phyloP scores from a whole-genome alignment of 2,113 vertebrate genomes.

The Hoplias malabaricus region DNA sequence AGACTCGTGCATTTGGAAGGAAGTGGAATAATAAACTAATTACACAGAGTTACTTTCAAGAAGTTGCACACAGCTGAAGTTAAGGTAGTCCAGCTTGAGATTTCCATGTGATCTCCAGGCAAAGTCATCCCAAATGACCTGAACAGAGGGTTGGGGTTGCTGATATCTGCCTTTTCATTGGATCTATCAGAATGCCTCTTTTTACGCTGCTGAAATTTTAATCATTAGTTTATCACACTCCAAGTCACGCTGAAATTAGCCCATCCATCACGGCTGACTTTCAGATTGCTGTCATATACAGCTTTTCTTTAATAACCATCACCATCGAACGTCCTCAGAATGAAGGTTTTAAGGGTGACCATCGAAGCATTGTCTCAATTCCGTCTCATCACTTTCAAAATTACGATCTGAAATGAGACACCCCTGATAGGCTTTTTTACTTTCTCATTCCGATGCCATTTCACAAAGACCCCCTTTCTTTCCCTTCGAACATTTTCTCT shows the following conservation, averaged over 20 bases:
- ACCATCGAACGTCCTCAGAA: conserved; percentile 28
- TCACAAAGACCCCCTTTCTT: not conserved
- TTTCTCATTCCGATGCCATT: conserved; percentile 10
- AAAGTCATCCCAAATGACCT: conserved; percentile 21
- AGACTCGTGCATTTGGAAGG: not conserved
- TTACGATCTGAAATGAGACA: conserved; percentile 23
- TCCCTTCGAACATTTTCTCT: not conserved
- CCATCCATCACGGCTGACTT: conserved; percentile 49
- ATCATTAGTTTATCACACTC: conserved; percentile 41
- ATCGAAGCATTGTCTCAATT: conserved; percentile 11
- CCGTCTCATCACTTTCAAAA: conserved; percentile 37
- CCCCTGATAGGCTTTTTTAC: not conserved
- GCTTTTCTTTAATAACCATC: conserved; percentile 36
- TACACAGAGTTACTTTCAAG: not conserved
- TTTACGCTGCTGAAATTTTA: conserved; percentile 39
- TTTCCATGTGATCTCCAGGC: not conserved
- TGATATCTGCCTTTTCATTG: conserved; percentile 14
- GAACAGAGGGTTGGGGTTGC: not conserved
- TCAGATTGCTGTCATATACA: conserved; percentile 41
- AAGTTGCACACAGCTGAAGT: not conserved
- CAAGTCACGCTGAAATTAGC: conserved; percentile 42
- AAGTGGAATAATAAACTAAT: conserved; percentile 5
- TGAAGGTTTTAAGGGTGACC: conserved; percentile 29
- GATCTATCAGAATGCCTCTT: conserved; percentile 20
- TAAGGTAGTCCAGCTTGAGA: not conserved